Base-by-base conservation (phyloP, 2,113 vertebrate genomes). In the Eubucco bourcierii region DNA sequence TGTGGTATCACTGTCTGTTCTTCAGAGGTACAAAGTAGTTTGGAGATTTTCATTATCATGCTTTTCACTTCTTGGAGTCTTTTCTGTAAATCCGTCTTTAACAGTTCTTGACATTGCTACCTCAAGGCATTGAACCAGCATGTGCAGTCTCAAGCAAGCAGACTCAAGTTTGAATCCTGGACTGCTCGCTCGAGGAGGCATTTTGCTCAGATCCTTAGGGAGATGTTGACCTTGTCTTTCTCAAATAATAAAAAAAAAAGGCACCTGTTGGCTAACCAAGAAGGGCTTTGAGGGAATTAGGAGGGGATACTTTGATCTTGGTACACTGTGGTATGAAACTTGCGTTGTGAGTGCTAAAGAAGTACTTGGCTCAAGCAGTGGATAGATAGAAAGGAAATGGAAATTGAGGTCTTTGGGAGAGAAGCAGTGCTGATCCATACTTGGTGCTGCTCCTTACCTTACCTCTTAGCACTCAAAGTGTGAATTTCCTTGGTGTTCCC, bases 221-320 rank as follows among this genome's bases (percentile, higher is more conserved):
- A 60, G 92, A 34, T 3, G 46, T 74, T 97, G 90, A 96, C 94
- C 84, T 96, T 97, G 92, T 88, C 70, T 80, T 64, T 55, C 87
- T 91, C 41, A 28, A 74, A 55, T 9, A 16, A n/a, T n/a, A 55
- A 55, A 73, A 73, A 89, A 87, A 89, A 85, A 80, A 34, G 60
- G 53, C 87, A 91, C 87, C 95, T 95, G 63, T 67, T 88, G 37
- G 89, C 72, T 83, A 55, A 53, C 28, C 20, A 68, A 66, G 63
- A 81, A 4, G 20, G 74, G 15, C 39, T 59, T 41, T 60, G 46
- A 61, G 44, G 88, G 80, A 88, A 12, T 74, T 94, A 37, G 61
- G 55, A 73, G n/a, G 85, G 39, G 20, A 28, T 90, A 7, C 68
- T 90, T 94, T 12, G 61, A 34, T 20, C 60, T 94, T 80, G 70